Conservation (phyloP, 2,113 vertebrate genomes). For the Furnarius figulus region DNA sequence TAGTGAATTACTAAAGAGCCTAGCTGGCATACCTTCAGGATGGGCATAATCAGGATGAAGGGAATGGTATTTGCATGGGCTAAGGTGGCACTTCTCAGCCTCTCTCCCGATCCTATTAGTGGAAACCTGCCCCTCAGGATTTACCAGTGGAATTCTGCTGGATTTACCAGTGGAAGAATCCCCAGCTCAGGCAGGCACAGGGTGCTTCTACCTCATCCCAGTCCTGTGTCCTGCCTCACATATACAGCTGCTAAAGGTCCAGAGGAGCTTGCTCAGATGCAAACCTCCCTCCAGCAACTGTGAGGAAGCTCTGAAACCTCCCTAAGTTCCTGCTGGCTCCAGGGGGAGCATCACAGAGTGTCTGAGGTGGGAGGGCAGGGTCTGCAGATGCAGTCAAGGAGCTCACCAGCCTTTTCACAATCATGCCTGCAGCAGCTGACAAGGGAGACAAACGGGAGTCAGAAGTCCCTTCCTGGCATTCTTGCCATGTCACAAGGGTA, state of each 20-base stretch:
- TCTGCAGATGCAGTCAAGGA: not conserved
- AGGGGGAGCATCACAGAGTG: not conserved
- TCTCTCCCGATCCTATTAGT: not conserved
- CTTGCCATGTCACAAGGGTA: not conserved
- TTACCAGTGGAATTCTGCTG: not conserved
- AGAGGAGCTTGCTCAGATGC: not conserved
- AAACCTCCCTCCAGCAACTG: not conserved
- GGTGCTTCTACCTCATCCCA: not conserved
- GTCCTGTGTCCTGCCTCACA: not conserved
- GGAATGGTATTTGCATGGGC: not conserved
- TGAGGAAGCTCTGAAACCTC: not conserved
- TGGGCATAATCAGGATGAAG: not conserved
- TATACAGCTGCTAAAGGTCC: not conserved
- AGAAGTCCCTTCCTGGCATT: not conserved
- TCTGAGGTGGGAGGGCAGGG: not conserved
- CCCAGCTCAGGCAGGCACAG: not conserved
- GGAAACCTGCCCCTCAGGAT: not conserved
- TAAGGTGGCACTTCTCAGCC: slow-evolving; percentile 7
- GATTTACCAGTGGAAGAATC: not conserved
- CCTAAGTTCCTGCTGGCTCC: not conserved
- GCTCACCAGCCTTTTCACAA: not conserved
- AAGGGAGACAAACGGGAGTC: not conserved
- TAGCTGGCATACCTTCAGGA: not conserved
- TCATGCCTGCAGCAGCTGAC: not conserved
- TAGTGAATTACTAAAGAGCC: not conserved